Evolutionary conservation across 2,888 invertebrate species (phyloP), one percentile per base, ranked within the genome.

Genomic region (Dexiosoma caninum): DNA sequence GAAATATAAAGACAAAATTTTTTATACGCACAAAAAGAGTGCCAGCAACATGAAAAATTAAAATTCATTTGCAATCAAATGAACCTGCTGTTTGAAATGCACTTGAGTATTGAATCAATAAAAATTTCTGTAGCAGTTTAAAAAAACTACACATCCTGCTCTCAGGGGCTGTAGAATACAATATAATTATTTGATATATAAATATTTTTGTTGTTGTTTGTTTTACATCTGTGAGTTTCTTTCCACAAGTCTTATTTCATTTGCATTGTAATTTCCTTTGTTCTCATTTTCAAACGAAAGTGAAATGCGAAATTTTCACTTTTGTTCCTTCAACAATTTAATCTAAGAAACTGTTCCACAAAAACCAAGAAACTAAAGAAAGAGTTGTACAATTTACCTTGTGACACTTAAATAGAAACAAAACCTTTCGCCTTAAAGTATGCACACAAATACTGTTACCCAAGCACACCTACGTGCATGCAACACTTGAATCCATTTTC

Each of bases 381-480:
- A 60, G 21, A 14, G 19, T 60, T 60, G 12, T 21, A 51, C 42
- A 60, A 60, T 60, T 71, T 62, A 51, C 51, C 60, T 71, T 71
- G 60, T 71, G 71, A 42, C 21, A 51, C 51, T 42, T 62, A 10
- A 30, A 32, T 21, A 55, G 16, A 23, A 12, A 21, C 10, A 14
- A 30, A 44, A 44, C 4, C 16, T 60, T 44, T 19, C 46, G 16
- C 30, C n/a, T 44, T 44, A 32, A 44, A 62, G 14, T 44, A 59
- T 16, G 14, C 30, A 37, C 27, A 37, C 14, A 16, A 10, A 53
- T 30, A 8, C 42, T 16, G 7, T n/a, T n/a, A n/a, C n/a, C n/a
- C n/a, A n/a, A n/a, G 14, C 35, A 40, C n/a, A 51, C n/a, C n/a
- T n/a, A n/a, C n/a, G 23, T 9, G 32, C 35, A 46, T n/a, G 6